These are phyloP conservation scores for Eudemis profundana DNA, from an alignment of 2,888 invertebrate species.

Conservation along the genomic window DNA sequence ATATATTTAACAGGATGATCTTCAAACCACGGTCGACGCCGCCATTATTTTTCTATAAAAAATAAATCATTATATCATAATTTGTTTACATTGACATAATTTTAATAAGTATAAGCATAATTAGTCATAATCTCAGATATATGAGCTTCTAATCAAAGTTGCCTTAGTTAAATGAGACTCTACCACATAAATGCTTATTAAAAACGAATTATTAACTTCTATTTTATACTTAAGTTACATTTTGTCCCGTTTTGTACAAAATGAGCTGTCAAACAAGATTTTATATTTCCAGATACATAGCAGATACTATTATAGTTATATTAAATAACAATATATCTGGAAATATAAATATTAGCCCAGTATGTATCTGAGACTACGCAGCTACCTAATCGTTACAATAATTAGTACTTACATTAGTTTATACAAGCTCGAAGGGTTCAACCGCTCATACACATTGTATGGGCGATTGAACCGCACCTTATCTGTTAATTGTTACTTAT, in stretches of 20 bases:
- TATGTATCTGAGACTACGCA: conserved; percentile 41
- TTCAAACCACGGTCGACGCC: conserved; percentile 58
- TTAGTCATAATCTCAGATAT: conserved; percentile 37
- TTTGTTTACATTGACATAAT: conserved; percentile 37
- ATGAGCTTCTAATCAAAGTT: neutral
- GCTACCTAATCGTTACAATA: conserved; percentile 34
- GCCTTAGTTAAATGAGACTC: conserved; percentile 32
- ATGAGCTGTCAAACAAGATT: no score
- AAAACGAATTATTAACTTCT: neutral
- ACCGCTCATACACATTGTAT: conserved; percentile 20
- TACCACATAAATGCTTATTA: conserved; percentile 27
- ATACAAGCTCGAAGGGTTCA: conserved; percentile 13
- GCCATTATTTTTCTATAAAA: conserved; percentile 62
- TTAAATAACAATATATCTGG: neutral
- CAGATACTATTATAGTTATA: no score
- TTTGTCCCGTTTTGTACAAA: neutral
- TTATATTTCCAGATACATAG: neutral
- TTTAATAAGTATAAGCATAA: conserved; percentile 24
- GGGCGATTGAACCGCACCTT: conserved; percentile 9
- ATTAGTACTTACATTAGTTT: conserved; percentile 31
- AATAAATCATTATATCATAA: conserved; percentile 50
- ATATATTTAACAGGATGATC: conserved; percentile 47
- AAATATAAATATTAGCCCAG: neutral
- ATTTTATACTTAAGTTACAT: conserved; percentile 22
- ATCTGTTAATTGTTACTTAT: conserved; percentile 18